phyloP scores from a whole-genome alignment of 2,888 invertebrate genomes.

The Megastigmus dorsalis region DNA sequence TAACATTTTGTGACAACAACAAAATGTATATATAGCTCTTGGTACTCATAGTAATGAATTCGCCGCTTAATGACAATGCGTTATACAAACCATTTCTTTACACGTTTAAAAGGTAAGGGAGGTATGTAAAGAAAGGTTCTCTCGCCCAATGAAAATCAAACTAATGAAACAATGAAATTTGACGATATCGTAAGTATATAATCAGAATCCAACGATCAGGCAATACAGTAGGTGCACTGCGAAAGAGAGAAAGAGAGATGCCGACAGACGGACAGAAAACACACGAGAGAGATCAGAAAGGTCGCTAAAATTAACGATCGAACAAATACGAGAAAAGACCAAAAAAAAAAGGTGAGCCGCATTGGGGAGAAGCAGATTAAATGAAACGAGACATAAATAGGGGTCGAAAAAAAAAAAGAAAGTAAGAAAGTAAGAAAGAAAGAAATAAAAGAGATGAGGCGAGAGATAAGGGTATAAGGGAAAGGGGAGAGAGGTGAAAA shows the following conservation, averaged over 20 bases:
- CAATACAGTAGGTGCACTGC: background rate
- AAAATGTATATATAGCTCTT: no score
- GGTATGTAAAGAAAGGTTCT: background rate
- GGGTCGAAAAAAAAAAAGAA: slow-evolving; percentile 25
- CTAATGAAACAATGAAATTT: no score
- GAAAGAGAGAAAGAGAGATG: slow-evolving; percentile 57
- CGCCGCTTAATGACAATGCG: no score
- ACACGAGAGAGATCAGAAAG: no score
- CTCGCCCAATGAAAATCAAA: no score
- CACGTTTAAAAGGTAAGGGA: slow-evolving; percentile 1
- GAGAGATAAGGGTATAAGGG: background rate
- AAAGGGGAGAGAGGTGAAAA: background rate
- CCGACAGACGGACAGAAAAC: slow-evolving; percentile 65
- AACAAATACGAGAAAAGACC: slow-evolving; percentile 4
- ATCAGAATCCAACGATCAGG: background rate
- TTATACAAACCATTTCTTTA: background rate
- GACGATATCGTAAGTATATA: background rate
- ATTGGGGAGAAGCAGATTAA: no score
- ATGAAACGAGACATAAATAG: no score
- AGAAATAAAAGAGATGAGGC: background rate
- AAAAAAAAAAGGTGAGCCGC: no score
- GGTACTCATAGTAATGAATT: no score
- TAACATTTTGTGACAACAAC: no score
- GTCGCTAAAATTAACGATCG: background rate
- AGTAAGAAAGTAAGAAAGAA: slow-evolving; percentile 46